These are phyloP conservation scores for Bagarius yarrelli DNA, from an alignment of 2,113 vertebrate species.

Conservation along the genomic window DNA sequence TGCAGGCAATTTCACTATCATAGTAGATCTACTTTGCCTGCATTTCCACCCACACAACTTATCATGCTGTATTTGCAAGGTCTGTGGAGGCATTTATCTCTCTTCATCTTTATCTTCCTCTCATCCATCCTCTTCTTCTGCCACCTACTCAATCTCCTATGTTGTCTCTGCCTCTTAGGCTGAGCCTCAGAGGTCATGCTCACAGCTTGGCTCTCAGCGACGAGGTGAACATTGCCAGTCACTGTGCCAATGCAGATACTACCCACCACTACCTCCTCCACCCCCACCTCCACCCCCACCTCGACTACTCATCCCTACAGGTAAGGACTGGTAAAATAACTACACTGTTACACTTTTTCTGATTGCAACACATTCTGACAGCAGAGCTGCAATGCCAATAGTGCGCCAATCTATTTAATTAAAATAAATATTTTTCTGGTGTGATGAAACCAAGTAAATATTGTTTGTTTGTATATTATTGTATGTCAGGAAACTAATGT, in stretches of 20 bases:
- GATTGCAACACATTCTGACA: not conserved
- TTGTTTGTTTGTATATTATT: not conserved
- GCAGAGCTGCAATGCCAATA: not conserved
- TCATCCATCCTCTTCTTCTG: constrained; percentile 26
- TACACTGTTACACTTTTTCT: not conserved
- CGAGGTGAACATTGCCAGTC: constrained; percentile 85
- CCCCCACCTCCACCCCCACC: constrained; percentile 90
- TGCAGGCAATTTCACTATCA: constrained; percentile 20
- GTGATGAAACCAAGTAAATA: not conserved
- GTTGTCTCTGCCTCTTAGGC: constrained; percentile 76
- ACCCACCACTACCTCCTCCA: constrained; percentile 84
- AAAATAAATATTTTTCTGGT: not conserved
- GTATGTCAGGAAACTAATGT: not conserved
- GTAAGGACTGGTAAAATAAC: constrained; percentile 69
- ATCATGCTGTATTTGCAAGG: constrained; percentile 21
- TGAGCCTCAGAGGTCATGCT: constrained; percentile 92
- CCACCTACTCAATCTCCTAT: constrained; percentile 46
- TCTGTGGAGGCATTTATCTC: constrained; percentile 33
- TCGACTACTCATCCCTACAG: constrained; percentile 76
- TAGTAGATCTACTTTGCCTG: constrained; percentile 22
- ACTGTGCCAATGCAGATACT: constrained; percentile 88
- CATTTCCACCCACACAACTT: constrained; percentile 31
- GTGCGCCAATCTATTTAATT: not conserved
- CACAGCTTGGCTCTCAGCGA: constrained; percentile 78
- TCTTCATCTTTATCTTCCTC: constrained; percentile 35